Conservation (phyloP, 2,113 vertebrate genomes). For the Macquaria australasica region DNA sequence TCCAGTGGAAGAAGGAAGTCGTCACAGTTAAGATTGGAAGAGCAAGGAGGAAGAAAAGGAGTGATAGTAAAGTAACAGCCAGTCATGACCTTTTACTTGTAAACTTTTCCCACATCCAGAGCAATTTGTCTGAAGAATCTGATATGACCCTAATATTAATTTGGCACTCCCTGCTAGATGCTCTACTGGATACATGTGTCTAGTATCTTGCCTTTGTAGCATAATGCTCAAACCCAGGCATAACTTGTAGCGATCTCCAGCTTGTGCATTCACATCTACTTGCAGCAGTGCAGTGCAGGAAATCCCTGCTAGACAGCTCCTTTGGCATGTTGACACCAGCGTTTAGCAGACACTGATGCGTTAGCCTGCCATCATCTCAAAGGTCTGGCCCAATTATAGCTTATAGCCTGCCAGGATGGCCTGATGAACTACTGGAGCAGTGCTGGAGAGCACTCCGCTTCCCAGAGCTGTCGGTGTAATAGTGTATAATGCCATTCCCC, state of each 20-base stretch:
- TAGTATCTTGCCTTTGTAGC: not conserved
- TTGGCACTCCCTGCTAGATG: not conserved
- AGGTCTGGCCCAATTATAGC: conserved; percentile 76
- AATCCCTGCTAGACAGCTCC: conserved; percentile 38
- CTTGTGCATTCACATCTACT: not conserved
- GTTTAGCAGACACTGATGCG: conserved; percentile 67
- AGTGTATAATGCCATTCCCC: conserved; percentile 57
- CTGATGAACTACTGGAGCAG: conserved; percentile 65
- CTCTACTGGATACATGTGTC: not conserved
- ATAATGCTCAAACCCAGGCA: not conserved
- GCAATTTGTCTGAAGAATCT: not conserved
- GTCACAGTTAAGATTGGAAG: not conserved
- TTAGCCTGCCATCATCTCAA: conserved; percentile 63
- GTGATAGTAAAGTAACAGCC: not conserved
- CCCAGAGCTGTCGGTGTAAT: conserved; percentile 63
- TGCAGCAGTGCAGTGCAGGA: conserved; percentile 33
- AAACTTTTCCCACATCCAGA: conserved; percentile 24
- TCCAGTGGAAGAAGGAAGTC: not conserved
- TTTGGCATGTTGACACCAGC: conserved; percentile 64
- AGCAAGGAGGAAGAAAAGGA: not conserved
- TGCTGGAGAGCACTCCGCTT: conserved; percentile 35
- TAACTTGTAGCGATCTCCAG: not conserved
- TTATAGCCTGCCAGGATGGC: conserved; percentile 55
- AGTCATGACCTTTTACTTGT: conserved; percentile 36
- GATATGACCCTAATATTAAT: not conserved